Conservation (phyloP, 2,888 invertebrate species). For the Drosophila peninsularis region DNA sequence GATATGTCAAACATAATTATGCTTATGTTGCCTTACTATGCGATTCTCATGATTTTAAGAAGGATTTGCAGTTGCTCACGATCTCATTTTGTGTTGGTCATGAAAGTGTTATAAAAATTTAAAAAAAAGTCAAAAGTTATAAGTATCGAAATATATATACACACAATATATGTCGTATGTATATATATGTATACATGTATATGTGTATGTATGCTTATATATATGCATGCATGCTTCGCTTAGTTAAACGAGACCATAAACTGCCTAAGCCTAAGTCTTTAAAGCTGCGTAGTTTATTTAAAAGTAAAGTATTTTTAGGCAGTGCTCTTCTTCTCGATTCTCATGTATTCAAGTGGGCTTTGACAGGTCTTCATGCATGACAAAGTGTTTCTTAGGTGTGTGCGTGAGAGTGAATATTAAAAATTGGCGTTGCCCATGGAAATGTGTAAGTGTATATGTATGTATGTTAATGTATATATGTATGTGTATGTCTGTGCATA, state of each 20-base stretch:
- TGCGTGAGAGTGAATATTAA: neutral
- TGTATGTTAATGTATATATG: neutral
- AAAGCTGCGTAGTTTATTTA: neutral
- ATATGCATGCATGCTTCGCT: neutral
- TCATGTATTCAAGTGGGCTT: neutral
- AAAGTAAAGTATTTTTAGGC: neutral
- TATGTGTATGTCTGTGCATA: no score
- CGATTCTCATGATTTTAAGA: no score
- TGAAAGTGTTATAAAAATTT: no score
- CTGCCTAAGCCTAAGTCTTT: neutral
- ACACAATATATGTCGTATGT: neutral
- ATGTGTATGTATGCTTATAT: neutral
- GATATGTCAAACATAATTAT: no score
- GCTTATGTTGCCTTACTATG: no score
- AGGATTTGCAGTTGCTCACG: no score
- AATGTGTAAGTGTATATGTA: neutral
- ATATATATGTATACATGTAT: neutral
- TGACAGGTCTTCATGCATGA: neutral
- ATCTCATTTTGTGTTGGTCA: no score
- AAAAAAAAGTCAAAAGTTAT: no score
- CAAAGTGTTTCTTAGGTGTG: neutral
- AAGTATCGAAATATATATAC: neutral
- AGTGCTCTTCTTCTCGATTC: conserved; percentile 1
- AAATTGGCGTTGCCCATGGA: neutral
- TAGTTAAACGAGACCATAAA: neutral